Base-by-base conservation (phyloP, 2,888 invertebrate genomes). In the Polydrusus cervinus region DNA sequence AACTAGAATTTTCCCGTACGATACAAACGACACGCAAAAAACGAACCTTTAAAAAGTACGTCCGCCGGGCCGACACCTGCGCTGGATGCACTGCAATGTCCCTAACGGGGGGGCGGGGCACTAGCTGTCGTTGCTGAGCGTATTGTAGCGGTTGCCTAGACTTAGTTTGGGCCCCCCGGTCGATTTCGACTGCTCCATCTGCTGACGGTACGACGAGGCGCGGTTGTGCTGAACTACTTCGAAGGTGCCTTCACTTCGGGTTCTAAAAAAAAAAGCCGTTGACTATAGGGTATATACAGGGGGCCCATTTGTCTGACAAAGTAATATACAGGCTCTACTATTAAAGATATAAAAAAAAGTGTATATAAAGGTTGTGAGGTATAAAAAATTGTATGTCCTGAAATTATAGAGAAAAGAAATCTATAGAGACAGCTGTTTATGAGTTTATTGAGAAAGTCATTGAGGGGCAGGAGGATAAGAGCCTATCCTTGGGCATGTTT, bases 131-230 rank as follows among this genome's bases (percentile, higher is more conserved):
- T 89, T 89, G 79, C 90, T 89, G 14, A 92, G 87, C 76, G 91
- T 90, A 81, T 90, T 90, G 82, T 89, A 92, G 84, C 92, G 92
- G 86, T 92, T 92, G 79, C 90, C 92, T 82, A 92, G 86, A 20
- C 89, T 89, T 51, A 92, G 85, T 78, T 90, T 90, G 51, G 90
- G 89, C 62, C 89, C 89, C 82, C 89, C 88, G 51, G 85, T 80
- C 66, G 86, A 82, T 16, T 88, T 87, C 75, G 88, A 88, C 66
- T 87, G 83, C 69, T 87, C 88, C 78, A 88, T 88, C n/a, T 87
- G 86, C 81, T 88, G 88, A 76, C 87, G 82, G 71, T 86, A 84
- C 10, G 88, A 87, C 80, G 88, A 88, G 16, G 90, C 88, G 68
- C 89, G 89, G 81, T 87, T 87, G 79, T 90, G 90, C 78, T 90